Conservation (phyloP, 2,113 vertebrate species). For the Leptobrachium ailaonicum region DNA sequence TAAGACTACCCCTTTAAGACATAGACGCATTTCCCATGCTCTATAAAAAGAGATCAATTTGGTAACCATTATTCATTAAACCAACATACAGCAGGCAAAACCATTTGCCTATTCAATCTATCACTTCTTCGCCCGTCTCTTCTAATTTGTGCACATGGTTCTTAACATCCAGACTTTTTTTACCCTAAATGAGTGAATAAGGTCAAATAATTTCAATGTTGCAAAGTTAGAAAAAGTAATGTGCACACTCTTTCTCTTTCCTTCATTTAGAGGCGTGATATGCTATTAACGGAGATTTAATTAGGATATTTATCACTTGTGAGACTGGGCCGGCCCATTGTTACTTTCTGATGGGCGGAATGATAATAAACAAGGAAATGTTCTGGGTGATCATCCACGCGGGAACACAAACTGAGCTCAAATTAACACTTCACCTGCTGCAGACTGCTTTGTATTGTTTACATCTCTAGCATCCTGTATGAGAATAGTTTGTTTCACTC, state of each 20-base stretch:
- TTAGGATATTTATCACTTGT: slow-evolving; percentile 57
- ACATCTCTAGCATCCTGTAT: too few relatives aligned
- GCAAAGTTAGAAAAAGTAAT: slow-evolving; percentile 39
- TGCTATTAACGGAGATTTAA: slow-evolving; percentile 59
- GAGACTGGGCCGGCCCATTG: slow-evolving; percentile 55
- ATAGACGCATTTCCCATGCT: too few relatives aligned
- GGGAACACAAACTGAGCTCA: slow-evolving; percentile 33
- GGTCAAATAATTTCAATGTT: slow-evolving; percentile 56
- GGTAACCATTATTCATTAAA: too few relatives aligned
- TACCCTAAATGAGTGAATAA: slow-evolving; percentile 41
- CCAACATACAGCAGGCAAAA: too few relatives aligned
- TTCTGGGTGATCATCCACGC: slow-evolving; percentile 49
- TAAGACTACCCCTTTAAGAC: too few relatives aligned
- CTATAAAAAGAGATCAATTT: too few relatives aligned
- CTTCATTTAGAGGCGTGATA: slow-evolving; percentile 41
- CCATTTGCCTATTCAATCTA: too few relatives aligned
- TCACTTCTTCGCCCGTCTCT: too few relatives aligned
- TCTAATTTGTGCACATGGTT: too few relatives aligned
- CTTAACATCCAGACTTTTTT: too few relatives aligned
- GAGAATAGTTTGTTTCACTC: too few relatives aligned
- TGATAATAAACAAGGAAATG: slow-evolving; percentile 59
- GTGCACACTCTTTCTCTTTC: slow-evolving; percentile 49
- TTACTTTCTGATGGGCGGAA: slow-evolving; percentile 49
- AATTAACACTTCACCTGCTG: slow-evolving; percentile 19
- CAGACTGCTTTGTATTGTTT: background rate